These are phyloP conservation scores for Dysidea cf. avara DNA, from an alignment of 37 sponge, comb jelly and placozoan species.

Conservation along the genomic window DNA sequence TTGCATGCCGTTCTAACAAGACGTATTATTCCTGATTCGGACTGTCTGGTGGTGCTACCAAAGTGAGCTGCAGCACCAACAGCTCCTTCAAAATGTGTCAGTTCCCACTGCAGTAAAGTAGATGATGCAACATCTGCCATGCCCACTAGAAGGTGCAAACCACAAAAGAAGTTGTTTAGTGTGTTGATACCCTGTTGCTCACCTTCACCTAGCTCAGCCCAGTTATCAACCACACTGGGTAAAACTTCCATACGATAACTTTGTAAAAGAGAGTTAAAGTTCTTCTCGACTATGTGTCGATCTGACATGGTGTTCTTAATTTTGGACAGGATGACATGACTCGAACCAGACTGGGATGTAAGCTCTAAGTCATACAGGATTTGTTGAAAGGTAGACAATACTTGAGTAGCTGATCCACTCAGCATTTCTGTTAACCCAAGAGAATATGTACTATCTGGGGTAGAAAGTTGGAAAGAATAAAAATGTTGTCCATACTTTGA, in stretches of 20 bases:
- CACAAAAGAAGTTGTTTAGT: constrained; percentile 43
- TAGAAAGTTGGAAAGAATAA: constrained; percentile 9
- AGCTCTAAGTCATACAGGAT: neutral
- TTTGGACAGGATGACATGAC: neutral
- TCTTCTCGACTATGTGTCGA: constrained; percentile 19
- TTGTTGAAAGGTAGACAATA: neutral
- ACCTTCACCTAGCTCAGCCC: constrained; percentile 8
- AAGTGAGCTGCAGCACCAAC: neutral
- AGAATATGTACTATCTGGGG: neutral
- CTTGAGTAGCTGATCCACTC: constrained; percentile 14
- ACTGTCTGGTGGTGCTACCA: neutral
- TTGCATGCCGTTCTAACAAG: constrained; percentile 38
- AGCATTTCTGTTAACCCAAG: constrained; percentile 17
- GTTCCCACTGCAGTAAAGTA: constrained; percentile 25
- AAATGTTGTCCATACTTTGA: constrained; percentile 29
- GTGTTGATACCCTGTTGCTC: neutral
- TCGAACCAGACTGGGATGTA: neutral
- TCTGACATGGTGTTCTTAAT: constrained; percentile 41
- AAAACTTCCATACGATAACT: constrained; percentile 5
- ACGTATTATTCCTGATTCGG: constrained; percentile 20
- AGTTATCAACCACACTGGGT: constrained; percentile 8
- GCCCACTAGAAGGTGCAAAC: constrained; percentile 42
- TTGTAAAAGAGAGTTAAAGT: constrained; percentile 12
- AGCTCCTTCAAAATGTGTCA: constrained; percentile 13
- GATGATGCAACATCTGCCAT: constrained; percentile 34